Evolutionary conservation across 2,888 invertebrate genomes (phyloP).

Genomic region (Tupiocoris notatus): DNA sequence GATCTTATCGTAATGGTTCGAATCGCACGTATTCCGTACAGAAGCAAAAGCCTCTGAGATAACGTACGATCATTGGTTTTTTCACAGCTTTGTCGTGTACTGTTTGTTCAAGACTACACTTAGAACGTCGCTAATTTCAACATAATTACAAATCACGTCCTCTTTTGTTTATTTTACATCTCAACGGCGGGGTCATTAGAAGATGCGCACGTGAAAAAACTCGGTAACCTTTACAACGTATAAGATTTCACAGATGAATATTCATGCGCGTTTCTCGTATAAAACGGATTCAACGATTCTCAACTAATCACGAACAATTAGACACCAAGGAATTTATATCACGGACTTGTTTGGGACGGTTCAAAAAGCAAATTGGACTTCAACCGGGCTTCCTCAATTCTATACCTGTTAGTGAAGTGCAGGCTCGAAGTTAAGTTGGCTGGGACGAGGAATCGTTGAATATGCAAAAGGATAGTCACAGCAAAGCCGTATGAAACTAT

Average conservation of each 20-base stretch:
- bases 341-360: not conserved
- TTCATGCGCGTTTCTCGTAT: slow-evolving; percentile 8
- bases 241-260: slow-evolving; percentile 26
- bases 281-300: not conserved
- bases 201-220: not conserved
- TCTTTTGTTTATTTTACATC: not conserved
- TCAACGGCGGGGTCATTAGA: not conserved
- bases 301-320: slow-evolving; percentile 36
- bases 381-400: not conserved
- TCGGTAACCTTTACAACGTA: not conserved
- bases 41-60: not conserved
- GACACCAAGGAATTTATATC: slow-evolving; percentile 9
- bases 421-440: not conserved
- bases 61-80: not conserved
- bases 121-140: not conserved
- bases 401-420: not conserved
- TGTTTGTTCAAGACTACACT: not conserved
- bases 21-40: not conserved
- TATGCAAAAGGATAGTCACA: slow-evolving; percentile 10
- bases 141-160: not conserved
- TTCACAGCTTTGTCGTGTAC: not conserved
- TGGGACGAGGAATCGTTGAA: slow-evolving; percentile 1
- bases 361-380: not conserved
- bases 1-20: not conserved
- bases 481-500: slow-evolving; percentile 29